Evolutionary conservation across 2,797 vertebrate species (phyloP).

Genomic region (Orientallactaga sibirica): DNA sequence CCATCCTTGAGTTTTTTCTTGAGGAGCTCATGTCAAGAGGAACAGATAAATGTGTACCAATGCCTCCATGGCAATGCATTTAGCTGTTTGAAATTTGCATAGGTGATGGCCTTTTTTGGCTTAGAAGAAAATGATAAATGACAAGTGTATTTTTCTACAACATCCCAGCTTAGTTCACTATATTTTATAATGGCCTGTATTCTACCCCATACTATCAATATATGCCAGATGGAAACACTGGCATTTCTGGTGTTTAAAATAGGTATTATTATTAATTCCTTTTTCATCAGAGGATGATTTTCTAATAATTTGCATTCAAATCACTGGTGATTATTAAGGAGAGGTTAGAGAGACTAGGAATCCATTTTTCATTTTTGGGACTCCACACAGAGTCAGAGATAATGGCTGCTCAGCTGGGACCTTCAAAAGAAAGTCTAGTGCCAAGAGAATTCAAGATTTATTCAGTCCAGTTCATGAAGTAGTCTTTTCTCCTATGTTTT

Average conservation of each 20-base stretch:
- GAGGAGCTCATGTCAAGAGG: background rate
- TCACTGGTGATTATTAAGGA: slow-evolving; percentile 9
- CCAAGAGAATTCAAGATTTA: slow-evolving; percentile 44
- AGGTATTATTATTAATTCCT: background rate
- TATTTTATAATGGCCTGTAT: background rate
- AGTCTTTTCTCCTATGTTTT: background rate
- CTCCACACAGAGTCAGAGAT: background rate
- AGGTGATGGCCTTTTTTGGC: slow-evolving; percentile 33
- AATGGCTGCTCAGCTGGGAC: slow-evolving; percentile 6
- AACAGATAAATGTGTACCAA: background rate
- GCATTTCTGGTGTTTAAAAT: slow-evolving; percentile 18
- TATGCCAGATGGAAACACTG: background rate
- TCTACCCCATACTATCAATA: background rate
- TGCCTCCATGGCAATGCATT: slow-evolving; percentile 1
- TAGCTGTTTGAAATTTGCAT: slow-evolving; percentile 33
- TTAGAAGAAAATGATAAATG: slow-evolving; percentile 1
- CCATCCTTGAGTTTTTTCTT: background rate
- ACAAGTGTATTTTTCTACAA: background rate
- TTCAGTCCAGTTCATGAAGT: background rate
- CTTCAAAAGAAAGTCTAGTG: slow-evolving; percentile 2
- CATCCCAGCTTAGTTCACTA: background rate
- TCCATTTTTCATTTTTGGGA: slow-evolving; percentile 38
- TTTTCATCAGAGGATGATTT: slow-evolving; percentile 5
- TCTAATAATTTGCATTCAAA: slow-evolving; percentile 52
- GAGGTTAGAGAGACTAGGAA: slow-evolving; percentile 9